phyloP scores from a whole-genome alignment of 2,113 vertebrate genomes.

The Clarias batrachus region DNA sequence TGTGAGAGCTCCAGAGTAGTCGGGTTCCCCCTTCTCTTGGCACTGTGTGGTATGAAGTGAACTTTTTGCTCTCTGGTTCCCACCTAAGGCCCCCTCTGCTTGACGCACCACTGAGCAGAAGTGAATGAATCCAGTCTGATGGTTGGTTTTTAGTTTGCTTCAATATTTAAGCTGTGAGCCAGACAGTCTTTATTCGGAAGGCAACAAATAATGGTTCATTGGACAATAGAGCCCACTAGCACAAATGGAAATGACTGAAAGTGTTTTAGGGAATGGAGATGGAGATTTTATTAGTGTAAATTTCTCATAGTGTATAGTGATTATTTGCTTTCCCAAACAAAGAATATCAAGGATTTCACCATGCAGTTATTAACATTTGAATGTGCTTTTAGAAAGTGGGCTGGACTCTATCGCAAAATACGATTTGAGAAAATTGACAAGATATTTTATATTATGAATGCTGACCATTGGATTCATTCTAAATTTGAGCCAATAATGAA shows the following conservation, averaged over 20 bases:
- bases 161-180: slow-evolving; percentile 86
- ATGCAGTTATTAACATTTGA: background rate
- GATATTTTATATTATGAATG: background rate
- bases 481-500: background rate
- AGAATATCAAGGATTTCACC: background rate
- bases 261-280: slow-evolving; percentile 9
- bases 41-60: slow-evolving; percentile 74
- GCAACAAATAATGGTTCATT: slow-evolving; percentile 72
- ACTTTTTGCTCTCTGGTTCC: slow-evolving; percentile 74
- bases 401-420: background rate
- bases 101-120: slow-evolving; percentile 84
- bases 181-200: slow-evolving; percentile 83
- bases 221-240: slow-evolving; percentile 72
- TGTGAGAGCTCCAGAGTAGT: slow-evolving; percentile 72
- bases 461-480: background rate
- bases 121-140: slow-evolving; percentile 84
- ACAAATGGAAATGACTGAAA: slow-evolving; percentile 47
- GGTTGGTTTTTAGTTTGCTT: slow-evolving; percentile 83
- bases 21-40: slow-evolving; percentile 68
- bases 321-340: background rate
- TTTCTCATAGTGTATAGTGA: background rate
- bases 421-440: background rate
- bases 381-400: background rate
- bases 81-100: slow-evolving; percentile 77
- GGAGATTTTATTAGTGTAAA: slow-evolving; percentile 5